Evolutionary conservation across 92 coral and sea anemone species (phyloP), one percentile per base, ranked within the genome.

Genomic region (Siderastrea radians): DNA sequence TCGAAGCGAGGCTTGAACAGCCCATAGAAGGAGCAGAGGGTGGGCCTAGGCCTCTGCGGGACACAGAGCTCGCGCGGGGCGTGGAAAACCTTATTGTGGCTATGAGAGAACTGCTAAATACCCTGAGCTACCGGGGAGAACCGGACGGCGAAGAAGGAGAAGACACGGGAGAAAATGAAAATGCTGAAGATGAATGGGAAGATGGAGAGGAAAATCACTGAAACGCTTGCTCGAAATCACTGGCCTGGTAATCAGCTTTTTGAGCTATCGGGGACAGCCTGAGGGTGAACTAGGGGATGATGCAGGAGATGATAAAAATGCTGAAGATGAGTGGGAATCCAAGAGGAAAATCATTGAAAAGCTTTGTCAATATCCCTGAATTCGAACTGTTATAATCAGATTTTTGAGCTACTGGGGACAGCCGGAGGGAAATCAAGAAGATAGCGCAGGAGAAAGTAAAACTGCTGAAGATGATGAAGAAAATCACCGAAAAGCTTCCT

Each of bases 1-100:
- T 88, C 68, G 92, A 83, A 72, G 92, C 68, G 17, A 90, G 90
- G 65, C 80, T 90, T 70, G 89, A 82, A 69, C 92, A 85, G 63
- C 94, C 84, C 57, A 67, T 90, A 65, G 93, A 81, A 68, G 96
- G 99, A 67, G 97, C 99, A 55, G 94, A 91, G 73, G 95, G 98
- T 17, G 96, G 93, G 26, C 63, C 98, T 70, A 94, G 99, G 84
- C 98, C 98, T 26, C 81, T 92, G 58, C 94, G 98, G 49, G 99
- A 93, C 62, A 84, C 96, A 51, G 99, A 98, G 75, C 89, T 98
- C 47, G 93, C 94, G 5, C 98, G 95, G 62, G 98, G 99, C 47
- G 99, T 96, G 65, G 99, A 98, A 80, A 89, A 93, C 72, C 88
- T 98, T 12, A 94, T 98, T 98, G 86, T 95, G 15, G 99, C 99